Evolutionary conservation across 1,140 invertebrate genomes (phyloP).

Genomic region (Battus philenor): DNA sequence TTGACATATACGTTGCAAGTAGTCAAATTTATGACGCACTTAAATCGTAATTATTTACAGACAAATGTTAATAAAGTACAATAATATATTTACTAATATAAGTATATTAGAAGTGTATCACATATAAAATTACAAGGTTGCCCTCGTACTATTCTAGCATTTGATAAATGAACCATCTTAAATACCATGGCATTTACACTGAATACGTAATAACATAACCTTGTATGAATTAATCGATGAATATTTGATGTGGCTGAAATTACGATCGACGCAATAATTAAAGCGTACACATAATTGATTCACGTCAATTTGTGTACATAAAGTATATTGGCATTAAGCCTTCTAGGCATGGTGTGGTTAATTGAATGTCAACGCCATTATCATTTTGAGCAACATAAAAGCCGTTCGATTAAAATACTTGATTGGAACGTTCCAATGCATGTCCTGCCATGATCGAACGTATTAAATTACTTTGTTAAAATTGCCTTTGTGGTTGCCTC

Average conservation of each 20-base stretch:
- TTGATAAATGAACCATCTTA: constrained; percentile 10
- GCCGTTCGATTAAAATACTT: constrained; percentile 16
- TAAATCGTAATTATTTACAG: too few species aligned
- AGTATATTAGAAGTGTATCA: too few species aligned
- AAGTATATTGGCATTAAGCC: constrained; percentile 10
- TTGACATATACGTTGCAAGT: too few species aligned
- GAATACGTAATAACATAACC: neutral
- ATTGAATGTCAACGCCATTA: constrained; percentile 17
- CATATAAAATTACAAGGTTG: constrained; percentile 16
- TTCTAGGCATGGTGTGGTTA: constrained; percentile 9
- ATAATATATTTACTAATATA: too few species aligned
- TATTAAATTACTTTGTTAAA: too few species aligned
- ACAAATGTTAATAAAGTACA: too few species aligned
- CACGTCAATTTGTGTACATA: constrained; percentile 11
- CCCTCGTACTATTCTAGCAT: constrained; percentile 7
- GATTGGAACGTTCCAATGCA: neutral
- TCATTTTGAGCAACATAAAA: constrained; percentile 3
- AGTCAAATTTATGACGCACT: too few species aligned
- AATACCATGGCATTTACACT: constrained; percentile 13
- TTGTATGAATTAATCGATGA: constrained; percentile 10
- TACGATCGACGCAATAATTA: constrained; percentile 11
- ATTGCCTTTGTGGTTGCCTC: too few species aligned
- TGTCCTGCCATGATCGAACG: too few species aligned
- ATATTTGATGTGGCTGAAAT: constrained; percentile 7
- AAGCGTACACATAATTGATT: constrained; percentile 11